Evolutionary conservation across 2,888 invertebrate genomes (phyloP), one percentile per base, ranked within the genome.

Genomic region (Pardosa pseudoannulata): DNA sequence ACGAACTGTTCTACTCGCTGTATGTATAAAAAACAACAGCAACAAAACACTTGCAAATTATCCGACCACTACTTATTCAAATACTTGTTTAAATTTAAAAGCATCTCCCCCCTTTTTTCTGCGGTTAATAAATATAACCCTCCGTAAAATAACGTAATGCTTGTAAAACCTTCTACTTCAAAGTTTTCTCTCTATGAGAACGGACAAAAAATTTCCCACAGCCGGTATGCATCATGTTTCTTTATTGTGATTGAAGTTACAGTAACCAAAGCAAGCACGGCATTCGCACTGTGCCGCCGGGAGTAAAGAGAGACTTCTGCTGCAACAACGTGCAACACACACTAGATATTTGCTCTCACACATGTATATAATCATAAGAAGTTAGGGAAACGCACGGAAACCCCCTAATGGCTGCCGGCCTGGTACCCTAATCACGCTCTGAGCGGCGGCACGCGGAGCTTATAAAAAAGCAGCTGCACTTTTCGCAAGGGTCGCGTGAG

Each of bases 301-400:
- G 11, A n/a, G n/a, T n/a, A n/a, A n/a, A n/a, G n/a, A n/a, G 19
- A 23, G 50, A 31, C 23, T 56, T 19, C 23, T 23, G 19, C 23
- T 23, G 19, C 56, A 19, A 56, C 29, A 50, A 56, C 68, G 27
- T 28, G 73, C 75, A 67, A 85, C 78, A 39, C 72, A 85, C 78
- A 85, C 83, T 85, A 31, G 65, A 78, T 85, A 85, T 78, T 85
- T 85, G 41, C 78, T 85, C 83, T 85, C 83, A 68, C 83, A 85
- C 83, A 79, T 85, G 83, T 85, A 73, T 85, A 85, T 85, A 85
- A 85, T 85, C 83, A 85, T 85, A 85, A 78, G 83, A 85, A 85
- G 83, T 73, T 85, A 85, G 72, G 65, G 16, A 67, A 78, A 72
- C 27, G 83, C 83, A 85, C 83, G 83, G 78, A 73, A 81, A 50